Evolutionary conservation across 2,113 vertebrate genomes (phyloP).

Genomic region (Callospermophilus lateralis): DNA sequence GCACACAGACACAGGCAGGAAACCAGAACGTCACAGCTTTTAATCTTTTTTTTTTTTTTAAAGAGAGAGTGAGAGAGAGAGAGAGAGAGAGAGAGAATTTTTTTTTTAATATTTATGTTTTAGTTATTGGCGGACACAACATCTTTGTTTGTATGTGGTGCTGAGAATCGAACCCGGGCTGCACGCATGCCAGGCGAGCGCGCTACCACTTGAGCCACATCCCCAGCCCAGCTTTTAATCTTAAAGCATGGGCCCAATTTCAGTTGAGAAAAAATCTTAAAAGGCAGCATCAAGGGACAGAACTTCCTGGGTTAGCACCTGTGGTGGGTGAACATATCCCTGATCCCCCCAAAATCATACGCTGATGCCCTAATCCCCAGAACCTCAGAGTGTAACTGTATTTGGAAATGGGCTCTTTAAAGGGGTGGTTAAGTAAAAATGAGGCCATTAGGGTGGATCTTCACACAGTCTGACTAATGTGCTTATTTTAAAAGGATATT

Average conservation of each 20-base stretch:
- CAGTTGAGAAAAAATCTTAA: not conserved
- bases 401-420: not conserved
- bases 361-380: not conserved
- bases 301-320: not conserved
- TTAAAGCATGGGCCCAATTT: not conserved
- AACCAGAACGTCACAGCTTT: not conserved
- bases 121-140: too few relatives aligned
- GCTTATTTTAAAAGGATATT: not conserved
- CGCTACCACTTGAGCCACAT: too few relatives aligned
- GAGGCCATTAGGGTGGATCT: not conserved
- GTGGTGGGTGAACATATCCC: not conserved
- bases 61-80: too few relatives aligned
- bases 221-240: not conserved
- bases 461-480: not conserved
- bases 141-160: too few relatives aligned
- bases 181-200: too few relatives aligned
- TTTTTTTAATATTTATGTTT: too few relatives aligned
- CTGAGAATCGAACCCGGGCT: too few relatives aligned
- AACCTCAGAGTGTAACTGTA: not conserved
- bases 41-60: too few relatives aligned
- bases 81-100: too few relatives aligned
- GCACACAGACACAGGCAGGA: not conserved
- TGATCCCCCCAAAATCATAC: too few relatives aligned
- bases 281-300: not conserved
- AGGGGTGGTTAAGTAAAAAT: not conserved